Evolutionary conservation across 2,797 vertebrate genomes (phyloP), one percentile per base, ranked within the genome.

Genomic region (Xiphophorus birchmanni): DNA sequence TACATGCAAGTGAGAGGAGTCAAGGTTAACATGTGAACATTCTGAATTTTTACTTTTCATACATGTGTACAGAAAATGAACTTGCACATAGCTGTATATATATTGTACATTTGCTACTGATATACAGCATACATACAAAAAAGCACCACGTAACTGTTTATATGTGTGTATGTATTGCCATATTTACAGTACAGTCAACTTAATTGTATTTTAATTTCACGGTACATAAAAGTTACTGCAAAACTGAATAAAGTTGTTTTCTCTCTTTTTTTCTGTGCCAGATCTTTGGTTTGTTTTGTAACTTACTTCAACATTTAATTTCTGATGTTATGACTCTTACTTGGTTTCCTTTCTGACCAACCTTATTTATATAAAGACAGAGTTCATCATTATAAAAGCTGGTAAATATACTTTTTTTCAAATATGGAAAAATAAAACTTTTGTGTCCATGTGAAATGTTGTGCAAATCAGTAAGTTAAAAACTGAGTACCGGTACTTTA

Each of bases 201-300:
- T 95, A 94, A 95, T 95, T 96, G 96, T 96, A 95, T 95, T 96
- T 96, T 95, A 86, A 94, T 94, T 95, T 93, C 92, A 95, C 94
- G 94, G 92, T 94, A 92, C 93, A 92, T 91, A 86, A 90, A 92
- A 67, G 86, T 92, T 92, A 93, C 92, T 92, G 90, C 95, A 95
- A 93, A 93, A 92, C 91, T 91, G 89, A 95, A 95, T 96, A 95
- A 96, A 96, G 89, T 91, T 95, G 95, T 95, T 95, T 91, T 94
- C 71, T 82, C 87, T 86, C 85, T 86, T 84, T 95, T 91, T 93
- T 58, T 86, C 88, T 88, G 81, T 86, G 82, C 80, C 82, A 92
- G 90, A 94, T 92, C 90, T 89, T 76, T 81, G 86, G 81, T 89
- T 86, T 86, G 86, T 94, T 91, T 92, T 93, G 80, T 90, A 88